Evolutionary conservation across 2,797 vertebrate genomes (phyloP).

Genomic region (Triplophysa yarkandensis): DNA sequence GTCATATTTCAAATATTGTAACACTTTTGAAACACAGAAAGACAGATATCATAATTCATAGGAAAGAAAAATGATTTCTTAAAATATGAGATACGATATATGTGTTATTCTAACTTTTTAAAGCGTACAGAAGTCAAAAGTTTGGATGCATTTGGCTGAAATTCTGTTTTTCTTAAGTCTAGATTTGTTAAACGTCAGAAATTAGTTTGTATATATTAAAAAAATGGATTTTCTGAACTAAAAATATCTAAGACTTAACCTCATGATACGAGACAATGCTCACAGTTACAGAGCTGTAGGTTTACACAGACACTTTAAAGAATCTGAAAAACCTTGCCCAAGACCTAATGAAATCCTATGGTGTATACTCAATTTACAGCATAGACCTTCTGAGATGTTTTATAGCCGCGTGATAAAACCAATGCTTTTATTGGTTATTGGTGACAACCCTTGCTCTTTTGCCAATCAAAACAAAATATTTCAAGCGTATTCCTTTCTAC

Average conservation of each 20-base stretch:
- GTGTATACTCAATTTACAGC: background rate
- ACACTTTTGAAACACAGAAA: slow-evolving; percentile 32
- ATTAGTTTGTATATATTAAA: background rate
- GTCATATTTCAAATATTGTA: slow-evolving; percentile 36
- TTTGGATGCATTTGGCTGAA: no score
- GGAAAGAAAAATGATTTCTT: background rate
- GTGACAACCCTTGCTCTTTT: background rate
- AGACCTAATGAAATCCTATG: background rate
- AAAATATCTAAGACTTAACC: background rate
- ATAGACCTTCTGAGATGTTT: background rate
- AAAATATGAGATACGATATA: background rate
- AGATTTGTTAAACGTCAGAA: background rate
- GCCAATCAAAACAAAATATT: slow-evolving; percentile 18
- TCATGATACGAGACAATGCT: background rate
- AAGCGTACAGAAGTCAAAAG: background rate
- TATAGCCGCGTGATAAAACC: background rate
- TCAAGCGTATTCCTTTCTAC: slow-evolving; percentile 37
- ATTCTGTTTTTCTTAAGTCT: no score
- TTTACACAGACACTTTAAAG: background rate
- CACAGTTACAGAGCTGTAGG: background rate
- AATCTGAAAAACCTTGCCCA: background rate
- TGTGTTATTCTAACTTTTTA: no score
- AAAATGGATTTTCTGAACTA: background rate
- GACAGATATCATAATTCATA: background rate
- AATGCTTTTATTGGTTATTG: slow-evolving; percentile 36